Evolutionary conservation across 2,888 invertebrate species (phyloP).

Genomic region (Eubasilissa splendida): DNA sequence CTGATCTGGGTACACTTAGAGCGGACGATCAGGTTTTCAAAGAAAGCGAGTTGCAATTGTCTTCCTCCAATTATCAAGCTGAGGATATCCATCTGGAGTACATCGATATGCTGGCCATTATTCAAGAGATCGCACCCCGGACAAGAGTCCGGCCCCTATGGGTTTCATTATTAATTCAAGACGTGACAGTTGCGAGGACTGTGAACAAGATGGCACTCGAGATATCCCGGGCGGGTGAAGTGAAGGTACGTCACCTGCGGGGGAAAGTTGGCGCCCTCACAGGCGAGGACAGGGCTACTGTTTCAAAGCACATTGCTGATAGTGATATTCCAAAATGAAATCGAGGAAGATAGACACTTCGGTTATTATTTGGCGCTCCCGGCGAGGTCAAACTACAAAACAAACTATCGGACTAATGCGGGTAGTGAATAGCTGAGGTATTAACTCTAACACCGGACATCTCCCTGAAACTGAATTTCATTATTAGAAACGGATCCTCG

Average conservation of each 20-base stretch:
- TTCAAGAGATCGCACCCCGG: slow-evolving; percentile 10
- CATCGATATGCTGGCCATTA: neutral
- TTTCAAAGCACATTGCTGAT: neutral
- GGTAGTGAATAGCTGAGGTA: neutral
- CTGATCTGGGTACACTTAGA: neutral
- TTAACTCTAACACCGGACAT: neutral
- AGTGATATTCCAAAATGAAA: slow-evolving; percentile 9
- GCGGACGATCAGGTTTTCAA: neutral
- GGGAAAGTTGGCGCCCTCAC: neutral
- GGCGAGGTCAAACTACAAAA: slow-evolving; percentile 21
- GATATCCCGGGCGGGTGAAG: slow-evolving; percentile 43
- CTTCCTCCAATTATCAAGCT: neutral
- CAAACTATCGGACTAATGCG: slow-evolving; percentile 30
- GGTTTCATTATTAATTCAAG: slow-evolving; percentile 39
- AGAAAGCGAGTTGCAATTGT: neutral
- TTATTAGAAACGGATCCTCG: no score
- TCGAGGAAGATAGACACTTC: neutral
- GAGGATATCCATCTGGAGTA: neutral
- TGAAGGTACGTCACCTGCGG: slow-evolving; percentile 14
- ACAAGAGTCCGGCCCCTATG: slow-evolving; percentile 35
- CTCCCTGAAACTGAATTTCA: no score
- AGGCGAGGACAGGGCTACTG: neutral
- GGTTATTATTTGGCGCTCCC: neutral
- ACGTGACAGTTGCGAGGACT: slow-evolving; percentile 38
- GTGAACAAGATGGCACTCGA: slow-evolving; percentile 43